Evolutionary conservation across 2,797 vertebrate genomes (phyloP).

Genomic region (Halcyon smyrnensis): DNA sequence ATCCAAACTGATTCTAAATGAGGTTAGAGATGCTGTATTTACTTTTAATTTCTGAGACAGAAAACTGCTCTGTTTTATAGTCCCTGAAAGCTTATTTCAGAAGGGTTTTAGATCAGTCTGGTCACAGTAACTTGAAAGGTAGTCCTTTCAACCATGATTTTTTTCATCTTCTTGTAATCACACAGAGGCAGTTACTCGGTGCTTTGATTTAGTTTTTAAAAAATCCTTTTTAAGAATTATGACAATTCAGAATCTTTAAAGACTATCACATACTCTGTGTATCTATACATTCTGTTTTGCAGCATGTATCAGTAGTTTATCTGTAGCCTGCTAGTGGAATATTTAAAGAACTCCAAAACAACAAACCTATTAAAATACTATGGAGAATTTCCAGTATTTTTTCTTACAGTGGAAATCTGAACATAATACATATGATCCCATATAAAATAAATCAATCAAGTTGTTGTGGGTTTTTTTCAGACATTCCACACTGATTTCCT

Average conservation of each 20-base stretch:
- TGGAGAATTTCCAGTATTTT: not conserved
- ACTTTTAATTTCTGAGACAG: not conserved
- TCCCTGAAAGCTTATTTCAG: not conserved
- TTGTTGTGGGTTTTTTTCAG: not conserved
- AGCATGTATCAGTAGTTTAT: not conserved
- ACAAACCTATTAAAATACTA: not conserved
- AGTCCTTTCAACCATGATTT: not conserved
- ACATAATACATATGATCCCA: not conserved
- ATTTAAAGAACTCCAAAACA: not conserved
- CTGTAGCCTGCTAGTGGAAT: not conserved
- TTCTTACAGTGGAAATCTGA: not conserved
- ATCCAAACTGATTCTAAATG: not conserved
- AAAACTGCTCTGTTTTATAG: not conserved
- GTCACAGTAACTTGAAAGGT: not conserved
- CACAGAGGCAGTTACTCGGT: not conserved
- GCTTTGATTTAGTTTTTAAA: not conserved
- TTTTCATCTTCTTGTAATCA: not conserved
- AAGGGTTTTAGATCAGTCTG: not conserved
- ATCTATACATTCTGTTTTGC: not conserved
- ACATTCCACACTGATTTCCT: not conserved
- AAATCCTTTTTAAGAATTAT: not conserved
- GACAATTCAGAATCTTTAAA: not conserved
- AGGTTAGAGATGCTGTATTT: not conserved
- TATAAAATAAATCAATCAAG: not conserved
- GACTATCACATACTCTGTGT: not conserved